A percentile compares a stretch with the other conserved stretches of the same genome.
Conservation (phyloP, 1,140 invertebrate species). For the Bombus impatiens region DNA sequence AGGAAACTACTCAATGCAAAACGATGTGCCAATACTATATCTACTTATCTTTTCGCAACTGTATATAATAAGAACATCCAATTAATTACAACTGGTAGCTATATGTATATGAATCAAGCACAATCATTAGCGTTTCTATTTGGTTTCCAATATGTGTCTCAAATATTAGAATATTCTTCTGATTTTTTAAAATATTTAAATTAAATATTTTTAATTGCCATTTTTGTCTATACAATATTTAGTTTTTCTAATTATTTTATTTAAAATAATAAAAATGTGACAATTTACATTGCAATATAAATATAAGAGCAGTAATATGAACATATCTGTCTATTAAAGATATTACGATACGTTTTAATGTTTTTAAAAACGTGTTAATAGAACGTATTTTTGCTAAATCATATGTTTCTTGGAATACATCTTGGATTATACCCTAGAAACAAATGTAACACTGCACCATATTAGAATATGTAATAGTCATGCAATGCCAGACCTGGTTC, state of each 20-base stretch:
- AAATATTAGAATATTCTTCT: too few relatives aligned
- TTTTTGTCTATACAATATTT: too few relatives aligned
- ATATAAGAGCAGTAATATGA: not conserved
- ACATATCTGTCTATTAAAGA: not conserved
- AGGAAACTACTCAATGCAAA: conserved; percentile 25
- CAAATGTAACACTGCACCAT: not conserved
- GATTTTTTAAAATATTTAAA: too few relatives aligned
- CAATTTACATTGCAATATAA: not conserved
- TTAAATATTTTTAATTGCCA: too few relatives aligned
- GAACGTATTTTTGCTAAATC: not conserved
- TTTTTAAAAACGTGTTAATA: not conserved
- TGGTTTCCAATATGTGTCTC: not conserved
- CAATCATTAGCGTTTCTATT: not conserved
- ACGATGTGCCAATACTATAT: conserved; percentile 8
- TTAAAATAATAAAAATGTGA: not conserved
- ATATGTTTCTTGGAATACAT: conserved; percentile 13
- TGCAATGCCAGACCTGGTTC: not conserved
- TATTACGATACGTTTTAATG: not conserved
- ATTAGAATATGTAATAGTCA: not conserved
- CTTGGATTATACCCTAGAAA: not conserved
- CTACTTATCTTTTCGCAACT: not conserved
- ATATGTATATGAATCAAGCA: not conserved
- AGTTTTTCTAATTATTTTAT: too few relatives aligned
- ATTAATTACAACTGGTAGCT: not conserved
- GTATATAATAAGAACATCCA: not conserved